A percentile compares a stretch with the other conserved stretches of the same genome.
phyloP scores from a whole-genome alignment of 2,888 invertebrate genomes.

The Ditula angustiorana region DNA sequence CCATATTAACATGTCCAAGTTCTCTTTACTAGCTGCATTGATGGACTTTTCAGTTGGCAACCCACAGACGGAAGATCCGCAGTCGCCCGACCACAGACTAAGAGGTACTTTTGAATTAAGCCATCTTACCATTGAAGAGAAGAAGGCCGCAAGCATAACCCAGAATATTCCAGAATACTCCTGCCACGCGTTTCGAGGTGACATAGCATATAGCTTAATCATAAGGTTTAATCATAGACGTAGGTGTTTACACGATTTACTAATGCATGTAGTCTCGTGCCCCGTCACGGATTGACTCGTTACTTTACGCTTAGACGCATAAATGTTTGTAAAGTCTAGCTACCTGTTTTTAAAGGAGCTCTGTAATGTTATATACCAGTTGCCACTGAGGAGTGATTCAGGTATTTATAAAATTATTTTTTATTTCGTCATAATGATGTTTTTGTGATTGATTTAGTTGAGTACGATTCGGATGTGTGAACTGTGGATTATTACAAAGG shows the following conservation, averaged over 20 bases:
- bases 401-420: constrained; percentile 80
- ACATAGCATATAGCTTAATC: constrained; percentile 73
- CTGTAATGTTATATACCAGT: constrained; percentile 73
- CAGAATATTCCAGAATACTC: constrained; percentile 46
- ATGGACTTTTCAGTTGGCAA: constrained; percentile 84
- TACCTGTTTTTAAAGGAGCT: constrained; percentile 71
- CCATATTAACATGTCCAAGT: constrained; percentile 55
- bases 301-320: constrained; percentile 63
- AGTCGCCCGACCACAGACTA: constrained; percentile 53
- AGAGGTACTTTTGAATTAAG: constrained; percentile 82
- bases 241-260: constrained; percentile 53
- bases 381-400: constrained; percentile 79
- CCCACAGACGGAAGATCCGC: constrained; percentile 59
- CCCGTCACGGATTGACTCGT: constrained; percentile 61
- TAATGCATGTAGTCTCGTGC: constrained; percentile 71
- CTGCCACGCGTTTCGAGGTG: constrained; percentile 71
- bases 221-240: constrained; percentile 56
- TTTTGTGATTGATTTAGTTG: constrained; percentile 62
- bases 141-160: constrained; percentile 54
- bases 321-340: constrained; percentile 72
- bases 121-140: constrained; percentile 46
- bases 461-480: constrained; percentile 68
- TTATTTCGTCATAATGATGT: constrained; percentile 63
- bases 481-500: constrained; percentile 64
- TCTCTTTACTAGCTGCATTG: constrained; percentile 76